Evolutionary conservation across 2,888 invertebrate species (phyloP).

Genomic region (Cephus rjabovi): DNA sequence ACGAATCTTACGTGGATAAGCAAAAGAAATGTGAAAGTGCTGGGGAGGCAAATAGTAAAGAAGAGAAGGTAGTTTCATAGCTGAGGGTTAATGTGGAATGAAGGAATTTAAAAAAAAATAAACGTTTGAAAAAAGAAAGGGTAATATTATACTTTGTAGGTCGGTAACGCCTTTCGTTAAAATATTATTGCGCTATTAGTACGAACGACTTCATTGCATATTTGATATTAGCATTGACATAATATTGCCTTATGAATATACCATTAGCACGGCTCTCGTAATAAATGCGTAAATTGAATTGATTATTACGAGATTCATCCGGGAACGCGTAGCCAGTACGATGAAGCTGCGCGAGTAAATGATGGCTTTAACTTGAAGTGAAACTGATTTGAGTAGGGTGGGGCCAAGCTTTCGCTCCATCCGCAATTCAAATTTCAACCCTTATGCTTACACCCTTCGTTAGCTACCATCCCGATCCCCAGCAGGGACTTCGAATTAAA

Average conservation of each 20-base stretch:
- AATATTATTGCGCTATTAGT: conserved; percentile 13
- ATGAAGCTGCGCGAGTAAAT: conserved; percentile 34
- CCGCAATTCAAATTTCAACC: conserved; percentile 58
- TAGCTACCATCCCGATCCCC: conserved; percentile 31
- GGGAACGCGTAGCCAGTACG: conserved; percentile 3
- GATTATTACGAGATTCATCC: conserved; percentile 47
- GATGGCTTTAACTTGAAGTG: conserved; percentile 49
- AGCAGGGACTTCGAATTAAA: conserved; percentile 43
- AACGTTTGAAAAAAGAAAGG: not conserved
- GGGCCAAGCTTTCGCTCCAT: conserved; percentile 30
- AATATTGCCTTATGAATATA: conserved; percentile 53
- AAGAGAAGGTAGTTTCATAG: not conserved
- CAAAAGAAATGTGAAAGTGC: not conserved
- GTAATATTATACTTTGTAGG: not conserved
- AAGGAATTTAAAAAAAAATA: not conserved
- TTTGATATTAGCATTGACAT: conserved; percentile 43
- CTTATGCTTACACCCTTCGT: conserved; percentile 47
- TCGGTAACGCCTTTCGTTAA: conserved; percentile 3
- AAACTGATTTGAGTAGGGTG: conserved; percentile 49
- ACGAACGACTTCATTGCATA: conserved; percentile 40
- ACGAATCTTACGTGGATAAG: not conserved
- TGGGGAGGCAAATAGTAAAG: not conserved
- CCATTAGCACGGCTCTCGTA: conserved; percentile 36
- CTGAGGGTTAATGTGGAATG: not conserved
- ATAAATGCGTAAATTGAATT: conserved; percentile 55